Conservation (phyloP, 1,140 invertebrate species). For the Sesamia nonagrioides region DNA sequence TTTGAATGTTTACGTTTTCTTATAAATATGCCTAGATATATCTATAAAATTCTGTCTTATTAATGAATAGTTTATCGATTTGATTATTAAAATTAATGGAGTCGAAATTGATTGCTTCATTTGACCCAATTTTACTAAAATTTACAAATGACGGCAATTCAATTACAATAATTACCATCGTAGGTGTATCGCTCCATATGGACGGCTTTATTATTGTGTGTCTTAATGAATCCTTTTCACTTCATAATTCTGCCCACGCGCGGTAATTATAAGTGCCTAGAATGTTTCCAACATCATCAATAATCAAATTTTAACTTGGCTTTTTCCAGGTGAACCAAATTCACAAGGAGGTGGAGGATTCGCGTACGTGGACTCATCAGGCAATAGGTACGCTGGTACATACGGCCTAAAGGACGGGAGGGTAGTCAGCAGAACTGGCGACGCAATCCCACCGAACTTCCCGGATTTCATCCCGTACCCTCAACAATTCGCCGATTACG, state of each 20-base stretch:
- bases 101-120: neutral
- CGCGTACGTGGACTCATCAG: slow-evolving; percentile 75
- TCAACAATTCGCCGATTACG: neutral
- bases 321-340: slow-evolving; percentile 47
- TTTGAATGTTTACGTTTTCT: too few relatives aligned
- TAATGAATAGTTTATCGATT: neutral
- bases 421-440: slow-evolving; percentile 52
- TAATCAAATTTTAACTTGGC: neutral
- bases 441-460: slow-evolving; percentile 44
- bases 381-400: slow-evolving; percentile 82
- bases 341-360: slow-evolving; percentile 67
- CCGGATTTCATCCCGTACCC: slow-evolving; percentile 16
- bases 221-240: slow-evolving; percentile 6
- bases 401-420: slow-evolving; percentile 68
- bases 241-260: neutral
- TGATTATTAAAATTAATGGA: neutral
- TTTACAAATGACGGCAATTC: neutral
- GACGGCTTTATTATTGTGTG: neutral
- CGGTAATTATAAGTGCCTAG: too few relatives aligned
- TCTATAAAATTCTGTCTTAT: too few relatives aligned
- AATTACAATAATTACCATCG: slow-evolving; percentile 14
- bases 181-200: slow-evolving; percentile 19
- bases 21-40: too few relatives aligned
- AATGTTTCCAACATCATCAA: neutral
- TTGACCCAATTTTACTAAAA: slow-evolving; percentile 7